Base-by-base conservation (phyloP, 2,888 invertebrate species). In the Syrphus vitripennis region DNA sequence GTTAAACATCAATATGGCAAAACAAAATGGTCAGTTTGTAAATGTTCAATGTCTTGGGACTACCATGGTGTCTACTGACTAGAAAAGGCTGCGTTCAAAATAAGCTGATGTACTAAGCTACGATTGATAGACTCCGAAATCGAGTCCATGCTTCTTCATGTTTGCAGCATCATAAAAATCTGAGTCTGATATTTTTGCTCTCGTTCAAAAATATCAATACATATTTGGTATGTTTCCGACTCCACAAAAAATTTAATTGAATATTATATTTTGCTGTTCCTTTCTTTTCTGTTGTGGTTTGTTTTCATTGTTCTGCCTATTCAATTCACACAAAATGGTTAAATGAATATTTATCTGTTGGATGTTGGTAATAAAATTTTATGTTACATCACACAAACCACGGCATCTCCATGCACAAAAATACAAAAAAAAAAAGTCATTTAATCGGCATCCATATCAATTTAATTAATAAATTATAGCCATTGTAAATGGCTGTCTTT, bases 401-500 rank as follows among this genome's bases (percentile, higher is more conserved):
- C 31, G 42, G n/a, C n/a, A n/a, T n/a, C n/a, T n/a, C n/a, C 21
- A 55, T 10, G 9, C 42, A 45, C 7, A 45, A 6, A 2, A 16
- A 42, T 14, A 76, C 19, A 53, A 31, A 63, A 2, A 6, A 10
- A 7, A 40, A 71, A 50, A 65, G 26, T 14, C 74, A 83, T 79
- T 80, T 75, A 70, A 75, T 81, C 81, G 76, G 55, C 76, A 71
- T 84, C 69, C 76, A 77, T 69, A 84, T 77, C 84, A 84, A 84
- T 84, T 84, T 72, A 84, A 84, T 84, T 81, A 76, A 81, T 84
- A 77, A 81, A 84, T 81, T 77, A 84, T 72, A 59, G 55, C 50
- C 50, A 72, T 37, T 67, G 71, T 31, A 72, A 78, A 83, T 77
- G 71, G 77, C 34, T 71, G 81, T 70, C 70, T 75, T 67, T 75